Evolutionary conservation across 2,888 invertebrate species (phyloP).

Genomic region (Zaprionus obscuricornis): DNA sequence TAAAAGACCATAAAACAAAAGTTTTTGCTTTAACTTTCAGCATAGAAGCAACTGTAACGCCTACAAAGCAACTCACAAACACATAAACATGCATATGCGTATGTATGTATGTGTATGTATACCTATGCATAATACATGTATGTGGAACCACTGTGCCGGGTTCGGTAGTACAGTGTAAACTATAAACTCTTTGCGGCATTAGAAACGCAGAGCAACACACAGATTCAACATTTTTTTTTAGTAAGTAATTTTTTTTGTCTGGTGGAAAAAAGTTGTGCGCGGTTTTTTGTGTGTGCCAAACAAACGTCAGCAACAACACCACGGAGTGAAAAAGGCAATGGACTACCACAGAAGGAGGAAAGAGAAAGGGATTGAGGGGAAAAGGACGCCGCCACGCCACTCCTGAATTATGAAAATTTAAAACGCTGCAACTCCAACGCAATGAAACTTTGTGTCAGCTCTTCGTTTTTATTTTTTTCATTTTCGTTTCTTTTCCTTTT

Average conservation of each 20-base stretch:
- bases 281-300: slow-evolving; percentile 57
- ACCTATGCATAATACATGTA: too few species aligned
- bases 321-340: slow-evolving; percentile 3
- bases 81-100: slow-evolving; percentile 1
- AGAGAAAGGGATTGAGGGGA: neutral
- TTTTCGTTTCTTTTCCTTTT: slow-evolving; percentile 5
- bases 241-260: slow-evolving; percentile 20
- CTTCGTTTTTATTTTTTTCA: slow-evolving; percentile 3
- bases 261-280: slow-evolving; percentile 40
- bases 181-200: slow-evolving; percentile 76
- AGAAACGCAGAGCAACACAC: slow-evolving; percentile 58
- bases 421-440: slow-evolving; percentile 46
- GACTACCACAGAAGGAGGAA: neutral
- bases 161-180: slow-evolving; percentile 60
- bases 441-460: slow-evolving; percentile 56
- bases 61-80: slow-evolving; percentile 64
- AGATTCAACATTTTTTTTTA: slow-evolving; percentile 58
- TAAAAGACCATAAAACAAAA: slow-evolving; percentile 80
- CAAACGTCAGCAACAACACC: slow-evolving; percentile 62
- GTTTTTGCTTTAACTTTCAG: slow-evolving; percentile 72
- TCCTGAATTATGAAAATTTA: slow-evolving; percentile 76
- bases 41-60: slow-evolving; percentile 67
- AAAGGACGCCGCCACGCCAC: slow-evolving; percentile 3
- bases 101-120: slow-evolving; percentile 14
- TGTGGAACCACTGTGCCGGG: slow-evolving; percentile 7